Percentiles rank a stretch among this genome's conserved stretches.
phyloP scores from a whole-genome alignment of 1,140 invertebrate species.

The Zaprionus taronus region DNA sequence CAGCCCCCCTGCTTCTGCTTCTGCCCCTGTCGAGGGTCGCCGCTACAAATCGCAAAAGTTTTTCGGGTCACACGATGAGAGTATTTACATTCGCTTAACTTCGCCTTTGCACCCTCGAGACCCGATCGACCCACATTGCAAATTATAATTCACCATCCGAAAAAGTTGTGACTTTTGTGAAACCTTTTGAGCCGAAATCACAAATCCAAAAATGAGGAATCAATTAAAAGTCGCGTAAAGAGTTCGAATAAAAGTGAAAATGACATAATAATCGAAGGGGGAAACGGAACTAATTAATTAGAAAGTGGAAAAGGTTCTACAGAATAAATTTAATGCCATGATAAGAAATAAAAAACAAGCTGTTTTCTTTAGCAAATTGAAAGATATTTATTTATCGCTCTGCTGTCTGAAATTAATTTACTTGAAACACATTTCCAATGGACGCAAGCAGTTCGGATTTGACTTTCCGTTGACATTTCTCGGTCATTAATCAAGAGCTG shows the following conservation, averaged over 20 bases:
- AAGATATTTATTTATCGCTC: constrained; percentile 1
- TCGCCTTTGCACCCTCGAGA: background rate
- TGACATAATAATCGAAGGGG: background rate
- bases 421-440: constrained; percentile 53
- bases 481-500: constrained; percentile 64
- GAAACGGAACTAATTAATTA: background rate
- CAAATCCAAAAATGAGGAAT: constrained; percentile 37
- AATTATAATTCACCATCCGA: constrained; percentile 34
- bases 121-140: constrained; percentile 37
- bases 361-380: background rate
- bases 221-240: constrained; percentile 43
- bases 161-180: constrained; percentile 61
- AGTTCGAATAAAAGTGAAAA: constrained; percentile 15
- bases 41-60: constrained; percentile 57
- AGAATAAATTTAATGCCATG: background rate
- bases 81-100: constrained; percentile 52
- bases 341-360: background rate
- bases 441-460: constrained; percentile 17
- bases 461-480: constrained; percentile 34
- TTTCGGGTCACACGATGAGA: constrained; percentile 53
- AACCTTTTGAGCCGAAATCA: constrained; percentile 43
- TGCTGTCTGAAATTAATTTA: constrained; percentile 21
- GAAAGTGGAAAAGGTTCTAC: background rate
- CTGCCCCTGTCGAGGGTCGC: constrained; percentile 1
- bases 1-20: background rate